A percentile compares a stretch with the other conserved stretches of the same genome.
Evolutionary conservation across 2,113 vertebrate genomes (phyloP).

Genomic region (Elachura formosa): DNA sequence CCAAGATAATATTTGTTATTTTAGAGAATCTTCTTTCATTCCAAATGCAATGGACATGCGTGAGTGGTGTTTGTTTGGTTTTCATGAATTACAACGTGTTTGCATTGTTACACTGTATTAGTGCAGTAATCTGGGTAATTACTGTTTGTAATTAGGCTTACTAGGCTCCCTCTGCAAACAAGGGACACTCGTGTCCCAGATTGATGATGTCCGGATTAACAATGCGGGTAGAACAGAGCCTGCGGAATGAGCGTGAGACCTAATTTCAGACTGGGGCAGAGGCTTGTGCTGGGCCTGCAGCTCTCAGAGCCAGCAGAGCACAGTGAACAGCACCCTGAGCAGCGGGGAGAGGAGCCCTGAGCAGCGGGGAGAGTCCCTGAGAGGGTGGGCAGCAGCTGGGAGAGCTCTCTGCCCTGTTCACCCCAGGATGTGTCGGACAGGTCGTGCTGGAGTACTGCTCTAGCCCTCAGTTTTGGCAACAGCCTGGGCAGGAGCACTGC

Average conservation of each 20-base stretch:
- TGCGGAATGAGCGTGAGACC: neutral
- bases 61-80: neutral
- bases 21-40: neutral
- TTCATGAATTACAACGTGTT: neutral
- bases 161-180: neutral
- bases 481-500: neutral
- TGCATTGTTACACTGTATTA: neutral
- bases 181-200: neutral
- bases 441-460: neutral
- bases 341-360: too few species aligned
- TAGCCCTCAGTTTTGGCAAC: neutral
- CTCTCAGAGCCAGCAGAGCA: neutral
- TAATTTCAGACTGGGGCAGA: neutral
- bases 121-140: constrained; percentile 14
- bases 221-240: neutral
- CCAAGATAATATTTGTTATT: neutral
- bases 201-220: neutral
- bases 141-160: neutral
- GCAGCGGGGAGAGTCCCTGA: too few species aligned
- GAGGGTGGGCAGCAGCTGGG: neutral
- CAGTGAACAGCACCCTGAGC: neutral
- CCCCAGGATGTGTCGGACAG: neutral
- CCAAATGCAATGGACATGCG: neutral
- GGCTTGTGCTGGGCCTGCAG: neutral
- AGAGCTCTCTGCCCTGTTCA: neutral